A percentile compares a stretch with the other conserved stretches of the same genome.
These are phyloP conservation scores for Sander lucioperca DNA, from an alignment of 2,113 vertebrate species.

Conservation along the genomic window DNA sequence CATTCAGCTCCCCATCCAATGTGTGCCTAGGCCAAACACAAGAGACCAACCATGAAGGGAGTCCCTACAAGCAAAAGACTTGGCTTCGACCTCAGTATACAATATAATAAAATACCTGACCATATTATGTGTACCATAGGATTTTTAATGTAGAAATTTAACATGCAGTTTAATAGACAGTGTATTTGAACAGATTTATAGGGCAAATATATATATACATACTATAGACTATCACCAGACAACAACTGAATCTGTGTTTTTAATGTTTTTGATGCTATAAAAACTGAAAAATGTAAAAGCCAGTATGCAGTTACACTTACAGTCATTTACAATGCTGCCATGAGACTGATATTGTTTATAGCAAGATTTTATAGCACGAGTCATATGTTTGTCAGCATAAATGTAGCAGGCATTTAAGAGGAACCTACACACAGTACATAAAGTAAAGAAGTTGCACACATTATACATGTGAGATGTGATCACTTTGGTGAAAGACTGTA, in stretches of 20 bases:
- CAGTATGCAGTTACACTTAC: not conserved
- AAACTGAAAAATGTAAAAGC: too few relatives aligned
- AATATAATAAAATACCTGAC: not conserved
- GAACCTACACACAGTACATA: not conserved
- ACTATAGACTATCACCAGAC: too few relatives aligned
- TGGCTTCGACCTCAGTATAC: not conserved
- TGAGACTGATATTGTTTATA: not conserved
- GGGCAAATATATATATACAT: not conserved
- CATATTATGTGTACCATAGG: not conserved
- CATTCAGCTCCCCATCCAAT: constrained; percentile 85
- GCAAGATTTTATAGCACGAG: not conserved
- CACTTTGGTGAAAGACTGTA: not conserved
- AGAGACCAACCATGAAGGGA: constrained; percentile 7
- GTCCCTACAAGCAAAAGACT: constrained; percentile 9
- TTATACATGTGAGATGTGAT: not conserved
- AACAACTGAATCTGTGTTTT: too few relatives aligned
- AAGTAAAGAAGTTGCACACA: not conserved
- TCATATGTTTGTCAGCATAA: not conserved
- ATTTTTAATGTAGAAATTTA: not conserved
- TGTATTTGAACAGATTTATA: not conserved
- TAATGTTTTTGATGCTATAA: too few relatives aligned
- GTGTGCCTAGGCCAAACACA: constrained; percentile 73
- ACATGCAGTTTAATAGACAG: not conserved
- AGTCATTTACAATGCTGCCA: not conserved
- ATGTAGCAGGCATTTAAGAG: not conserved